Base-by-base conservation (phyloP, 2,113 vertebrate genomes). In the Urocolius indicus region DNA sequence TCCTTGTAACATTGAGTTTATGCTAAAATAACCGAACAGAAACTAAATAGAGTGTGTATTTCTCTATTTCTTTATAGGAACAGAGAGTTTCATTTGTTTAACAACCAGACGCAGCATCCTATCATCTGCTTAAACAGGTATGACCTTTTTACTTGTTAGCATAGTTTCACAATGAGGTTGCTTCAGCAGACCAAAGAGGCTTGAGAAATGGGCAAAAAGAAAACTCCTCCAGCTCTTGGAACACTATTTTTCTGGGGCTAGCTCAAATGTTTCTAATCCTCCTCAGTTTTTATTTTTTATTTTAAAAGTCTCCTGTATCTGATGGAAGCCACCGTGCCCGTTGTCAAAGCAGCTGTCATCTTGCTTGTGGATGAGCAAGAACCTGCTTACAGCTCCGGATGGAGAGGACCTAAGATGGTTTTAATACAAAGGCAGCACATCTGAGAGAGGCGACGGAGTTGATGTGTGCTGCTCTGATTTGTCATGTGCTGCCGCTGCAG, bases 121-220 rank as follows among this genome's bases (percentile, higher is more conserved):
- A 21, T 71, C n/a, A 76, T 89, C 95, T 89, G 85, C 86, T 55
- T 94, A 57, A 97, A 34, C 80, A 97, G 98, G 97, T 98, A 97
- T 91, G 97, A 84, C 10, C n/a, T 62, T 90, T 73, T 94, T 46
- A 90, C 26, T 68, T 46, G 16, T 22, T 82, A 55, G 36, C 24
- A 2, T 66, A 24, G 26, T 81, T 87, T 55, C 49, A 55, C 43
- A 69, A 38, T 17, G 38, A 79, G 38, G 22, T 51, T 87, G 48
- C 68, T 93, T 91, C 78, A 49, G 20, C 69, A 79, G 30, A 61
- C 34, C 11, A 11, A 49, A 34, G 55, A 89, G 12, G 13, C 62
- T 69, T 66, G 48, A 72, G 55, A 81, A 72, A 46, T 57, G n/a
- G 62, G 20, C 36, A n/a, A 32, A 36, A 62, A 27, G 43, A 71